Evolutionary conservation across 2,888 invertebrate genomes (phyloP).

Genomic region (Mimumesa dahlbomi): DNA sequence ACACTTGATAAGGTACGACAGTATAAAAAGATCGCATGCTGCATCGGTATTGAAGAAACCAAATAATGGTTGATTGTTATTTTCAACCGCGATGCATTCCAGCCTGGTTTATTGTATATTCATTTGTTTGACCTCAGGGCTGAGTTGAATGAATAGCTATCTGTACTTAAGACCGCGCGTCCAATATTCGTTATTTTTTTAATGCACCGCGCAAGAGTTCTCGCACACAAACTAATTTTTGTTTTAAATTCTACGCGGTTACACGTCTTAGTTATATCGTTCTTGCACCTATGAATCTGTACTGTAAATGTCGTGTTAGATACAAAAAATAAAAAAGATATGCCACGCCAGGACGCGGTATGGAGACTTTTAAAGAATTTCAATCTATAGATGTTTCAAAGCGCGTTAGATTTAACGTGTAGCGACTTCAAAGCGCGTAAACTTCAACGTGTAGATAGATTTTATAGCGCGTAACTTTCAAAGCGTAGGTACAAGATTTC

Average conservation of each 20-base stretch:
- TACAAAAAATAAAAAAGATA: too few relatives aligned
- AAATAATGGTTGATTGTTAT: conserved; percentile 9
- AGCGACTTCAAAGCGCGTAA: too few relatives aligned
- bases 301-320: too few relatives aligned
- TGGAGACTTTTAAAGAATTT: too few relatives aligned
- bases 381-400: too few relatives aligned
- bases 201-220: not conserved
- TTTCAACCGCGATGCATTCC: conserved; percentile 17
- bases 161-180: conserved; percentile 26
- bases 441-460: too few relatives aligned
- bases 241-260: not conserved
- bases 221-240: not conserved
- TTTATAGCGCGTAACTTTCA: too few relatives aligned
- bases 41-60: too few relatives aligned
- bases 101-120: conserved; percentile 30
- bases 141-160: conserved; percentile 43
- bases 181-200: not conserved
- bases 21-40: not conserved
- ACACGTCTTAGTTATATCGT: not conserved
- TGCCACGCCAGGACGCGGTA: too few relatives aligned
- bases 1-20: not conserved
- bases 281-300: not conserved
- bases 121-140: conserved; percentile 37
- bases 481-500: too few relatives aligned
- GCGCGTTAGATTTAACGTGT: too few relatives aligned